Evolutionary conservation across 2,113 vertebrate genomes (phyloP), one percentile per base, ranked within the genome.

Genomic region (Notothenia coriiceps): DNA sequence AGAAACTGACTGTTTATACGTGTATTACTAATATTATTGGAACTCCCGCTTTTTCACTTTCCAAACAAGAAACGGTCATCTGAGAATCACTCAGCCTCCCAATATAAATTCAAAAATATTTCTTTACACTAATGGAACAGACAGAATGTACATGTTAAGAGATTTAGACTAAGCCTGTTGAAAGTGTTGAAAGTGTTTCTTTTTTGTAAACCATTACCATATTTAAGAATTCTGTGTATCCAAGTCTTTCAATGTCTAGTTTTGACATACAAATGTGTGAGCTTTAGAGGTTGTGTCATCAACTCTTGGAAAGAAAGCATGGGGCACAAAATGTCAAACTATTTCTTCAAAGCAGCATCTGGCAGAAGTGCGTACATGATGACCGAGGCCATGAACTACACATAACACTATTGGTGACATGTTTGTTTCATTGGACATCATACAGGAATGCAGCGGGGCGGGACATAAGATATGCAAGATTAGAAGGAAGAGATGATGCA

Each of bases 361-460:
- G 20, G 4, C 3, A 7, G 56, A 71, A 69, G 66, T 54, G n/a
- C 17, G 8, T 7, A 10, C 7, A 43, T 49, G 52, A 70, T 66
- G 13, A 15, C 13, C 2, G 49, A 79, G 43, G 25, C 5, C 6
- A 47, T 35, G 33, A 44, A 69, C 35, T 69, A n/a, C 56, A 69
- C 17, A 62, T 64, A 55, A 75, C 17, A 46, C 51, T 60, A n/a
- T 8, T 64, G 56, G 40, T 59, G 72, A 74, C 67, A 55, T 65
- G 25, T 65, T 20, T 65, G 22, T 2, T 49, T 83, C 22, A 59
- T 85, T 74, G 82, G 68, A 82, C 56, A 66, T 70, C 43, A 62
- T 57, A 33, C 5, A 73, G 51, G 69, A 87, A 88, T 88, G 82
- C 47, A 6, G 44, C 5, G n/a, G 9, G 9, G n/a, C 61, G 46